phyloP scores from a whole-genome alignment of 2,113 vertebrate species.

The Phoenicopterus ruber region DNA sequence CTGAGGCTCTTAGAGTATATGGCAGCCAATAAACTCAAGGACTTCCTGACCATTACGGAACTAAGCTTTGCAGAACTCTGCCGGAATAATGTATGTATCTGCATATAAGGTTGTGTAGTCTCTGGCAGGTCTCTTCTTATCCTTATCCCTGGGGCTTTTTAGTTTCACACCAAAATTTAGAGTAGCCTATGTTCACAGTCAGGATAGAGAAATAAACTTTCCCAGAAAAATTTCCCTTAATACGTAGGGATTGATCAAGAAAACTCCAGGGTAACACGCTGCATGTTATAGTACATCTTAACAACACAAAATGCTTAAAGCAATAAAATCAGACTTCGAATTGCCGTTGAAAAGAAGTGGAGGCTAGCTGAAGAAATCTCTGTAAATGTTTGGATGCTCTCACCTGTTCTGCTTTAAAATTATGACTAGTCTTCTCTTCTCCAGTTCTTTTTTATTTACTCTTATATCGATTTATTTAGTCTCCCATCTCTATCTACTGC shows the following conservation, averaged over 20 bases:
- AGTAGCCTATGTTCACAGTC: background rate
- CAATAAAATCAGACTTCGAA: background rate
- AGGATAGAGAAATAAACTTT: background rate
- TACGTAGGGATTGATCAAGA: background rate
- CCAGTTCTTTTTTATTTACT: background rate
- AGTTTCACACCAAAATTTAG: background rate
- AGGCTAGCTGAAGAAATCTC: background rate
- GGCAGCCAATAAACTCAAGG: background rate
- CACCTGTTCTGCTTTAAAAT: background rate
- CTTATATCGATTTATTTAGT: background rate
- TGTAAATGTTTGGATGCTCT: background rate
- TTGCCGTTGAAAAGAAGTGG: background rate
- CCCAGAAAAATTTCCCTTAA: background rate
- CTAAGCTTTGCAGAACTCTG: background rate
- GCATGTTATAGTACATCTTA: background rate
- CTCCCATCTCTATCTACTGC: background rate
- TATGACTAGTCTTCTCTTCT: background rate
- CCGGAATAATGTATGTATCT: background rate
- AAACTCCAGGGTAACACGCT: background rate
- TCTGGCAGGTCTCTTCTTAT: background rate
- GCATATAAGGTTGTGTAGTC: background rate
- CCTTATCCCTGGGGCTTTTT: background rate
- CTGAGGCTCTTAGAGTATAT: background rate
- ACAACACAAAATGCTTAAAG: background rate
- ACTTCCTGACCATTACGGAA: background rate